Evolutionary conservation across 1,140 invertebrate genomes (phyloP), one percentile per base, ranked within the genome.

Genomic region (Tribolium castaneum): DNA sequence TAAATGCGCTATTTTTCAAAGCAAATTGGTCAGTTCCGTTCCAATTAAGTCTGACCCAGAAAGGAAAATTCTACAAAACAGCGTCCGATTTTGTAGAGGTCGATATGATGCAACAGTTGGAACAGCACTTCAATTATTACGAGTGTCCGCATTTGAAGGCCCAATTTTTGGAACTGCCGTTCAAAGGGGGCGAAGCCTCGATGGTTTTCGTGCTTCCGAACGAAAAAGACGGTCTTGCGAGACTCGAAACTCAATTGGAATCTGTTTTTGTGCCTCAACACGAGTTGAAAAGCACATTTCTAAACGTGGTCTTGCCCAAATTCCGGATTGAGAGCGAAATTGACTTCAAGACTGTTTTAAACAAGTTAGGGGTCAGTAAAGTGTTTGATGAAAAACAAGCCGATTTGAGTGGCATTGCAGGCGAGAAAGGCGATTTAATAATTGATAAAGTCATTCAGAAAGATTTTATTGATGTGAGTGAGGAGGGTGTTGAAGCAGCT

Each of bases 1-100:
- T 95, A 0, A 97, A 97, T 87, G 94, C 94, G 9, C 87, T 97
- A 30, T 95, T 96, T 85, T 97, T 97, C 86, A 96, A 95, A 22
- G 84, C 75, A 62, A 87, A 86, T 39, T 94, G 93, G 93, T 80
- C 87, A 56, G 86, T 84, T 84, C 7, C 85, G 88, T 56, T 94
- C 94, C 79, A 79, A 82, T 83, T 1, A 78, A 0, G 92, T 90
- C 0, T 78, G 59, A 49, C 84, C 84, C 1, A 83, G 82, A 77
- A 85, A 84, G 25, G 93, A 91, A 85, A 80, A 87, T 83, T 81
- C 88, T 56, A 86, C 73, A 80, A 72, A 35, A 78, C 72, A 30
- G 16, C 56, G 7, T 85, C 81, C 0, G 85, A 87, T 19, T 86
- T 82, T 0, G 85, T 90, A 0, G 80, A 89, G 49, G 87, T 92